phyloP scores from a whole-genome alignment of 2,888 invertebrate species.

The Dynastes grantii region DNA sequence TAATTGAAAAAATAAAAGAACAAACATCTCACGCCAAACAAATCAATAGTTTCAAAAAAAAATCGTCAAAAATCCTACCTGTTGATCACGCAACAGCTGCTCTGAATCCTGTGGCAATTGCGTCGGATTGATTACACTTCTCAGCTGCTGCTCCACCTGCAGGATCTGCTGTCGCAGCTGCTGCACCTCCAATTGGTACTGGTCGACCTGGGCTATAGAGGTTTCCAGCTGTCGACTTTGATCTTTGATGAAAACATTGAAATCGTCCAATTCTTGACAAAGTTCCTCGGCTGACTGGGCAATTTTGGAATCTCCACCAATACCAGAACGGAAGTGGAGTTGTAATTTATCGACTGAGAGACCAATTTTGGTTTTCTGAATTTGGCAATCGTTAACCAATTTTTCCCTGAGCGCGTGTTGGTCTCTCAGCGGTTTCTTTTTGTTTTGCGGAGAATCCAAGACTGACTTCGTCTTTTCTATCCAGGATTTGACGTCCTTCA shows the following conservation, averaged over 20 bases:
- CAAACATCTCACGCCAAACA: constrained; percentile 16
- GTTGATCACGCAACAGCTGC: constrained; percentile 86
- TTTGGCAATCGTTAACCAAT: constrained; percentile 87
- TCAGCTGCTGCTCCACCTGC: constrained; percentile 89
- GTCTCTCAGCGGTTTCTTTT: constrained; percentile 90
- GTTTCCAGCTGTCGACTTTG: constrained; percentile 81
- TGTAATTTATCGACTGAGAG: constrained; percentile 93
- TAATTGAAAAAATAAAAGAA: constrained; percentile 47
- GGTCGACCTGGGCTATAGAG: constrained; percentile 88
- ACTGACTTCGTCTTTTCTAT: constrained; percentile 87
- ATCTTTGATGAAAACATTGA: constrained; percentile 76
- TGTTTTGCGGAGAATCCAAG: constrained; percentile 86
- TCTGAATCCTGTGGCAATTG: constrained; percentile 89
- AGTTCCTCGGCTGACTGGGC: constrained; percentile 82
- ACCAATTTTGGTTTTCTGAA: constrained; percentile 91
- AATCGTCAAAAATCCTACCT: constrained; percentile 78
- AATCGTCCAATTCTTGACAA: constrained; percentile 79
- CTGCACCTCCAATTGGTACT: constrained; percentile 90
- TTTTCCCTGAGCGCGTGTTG: constrained; percentile 90
- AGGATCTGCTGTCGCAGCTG: constrained; percentile 87
- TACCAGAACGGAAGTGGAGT: constrained; percentile 92
- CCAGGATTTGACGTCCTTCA: constrained; percentile 92
- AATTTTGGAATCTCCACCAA: constrained; percentile 85
- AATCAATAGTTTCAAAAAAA: constrained; percentile 38
- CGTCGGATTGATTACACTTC: constrained; percentile 87